phyloP scores from a whole-genome alignment of 2,888 invertebrate species.

The Drosophila lutescens region DNA sequence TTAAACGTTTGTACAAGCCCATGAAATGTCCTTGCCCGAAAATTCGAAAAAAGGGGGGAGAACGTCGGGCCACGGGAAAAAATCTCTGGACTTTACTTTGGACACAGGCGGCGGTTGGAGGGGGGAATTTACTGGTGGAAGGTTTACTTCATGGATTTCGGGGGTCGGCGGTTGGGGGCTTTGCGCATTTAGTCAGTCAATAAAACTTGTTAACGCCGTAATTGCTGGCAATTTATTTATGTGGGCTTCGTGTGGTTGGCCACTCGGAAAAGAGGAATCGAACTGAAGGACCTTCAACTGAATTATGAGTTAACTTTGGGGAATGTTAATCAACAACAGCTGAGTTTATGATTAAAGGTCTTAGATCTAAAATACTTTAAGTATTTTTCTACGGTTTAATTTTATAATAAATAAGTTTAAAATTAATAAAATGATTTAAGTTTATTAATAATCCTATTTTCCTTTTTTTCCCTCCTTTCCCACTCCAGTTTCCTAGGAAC shows the following conservation, averaged over 20 bases:
- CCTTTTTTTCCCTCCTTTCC: neutral
- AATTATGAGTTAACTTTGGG: constrained; percentile 7
- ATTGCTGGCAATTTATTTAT: constrained; percentile 85
- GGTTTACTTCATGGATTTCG: constrained; percentile 5
- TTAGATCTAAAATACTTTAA: too few relatives aligned
- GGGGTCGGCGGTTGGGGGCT: constrained; percentile 7
- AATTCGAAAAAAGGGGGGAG: constrained; percentile 16
- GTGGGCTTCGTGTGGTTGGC: constrained; percentile 35
- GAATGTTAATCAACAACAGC: neutral
- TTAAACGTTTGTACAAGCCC: constrained; percentile 77
- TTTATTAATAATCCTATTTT: neutral
- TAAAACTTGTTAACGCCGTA: constrained; percentile 85
- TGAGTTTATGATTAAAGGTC: too few relatives aligned
- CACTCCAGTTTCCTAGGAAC: constrained; percentile 12
- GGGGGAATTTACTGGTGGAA: constrained; percentile 18
- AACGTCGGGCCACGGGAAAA: constrained; percentile 20
- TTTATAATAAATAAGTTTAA: too few relatives aligned
- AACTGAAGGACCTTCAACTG: constrained; percentile 3
- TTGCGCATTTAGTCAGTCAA: constrained; percentile 84
- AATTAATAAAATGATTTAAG: neutral
- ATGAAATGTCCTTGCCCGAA: constrained; percentile 71
- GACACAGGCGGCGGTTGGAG: neutral
- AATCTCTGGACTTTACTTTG: constrained; percentile 44
- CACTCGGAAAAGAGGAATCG: constrained; percentile 33
- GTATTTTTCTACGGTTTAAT: too few relatives aligned